Percentiles rank a stretch among this genome's conserved stretches.
phyloP scores from a whole-genome alignment of 2,888 invertebrate species.

The Allolobophora icterica region DNA sequence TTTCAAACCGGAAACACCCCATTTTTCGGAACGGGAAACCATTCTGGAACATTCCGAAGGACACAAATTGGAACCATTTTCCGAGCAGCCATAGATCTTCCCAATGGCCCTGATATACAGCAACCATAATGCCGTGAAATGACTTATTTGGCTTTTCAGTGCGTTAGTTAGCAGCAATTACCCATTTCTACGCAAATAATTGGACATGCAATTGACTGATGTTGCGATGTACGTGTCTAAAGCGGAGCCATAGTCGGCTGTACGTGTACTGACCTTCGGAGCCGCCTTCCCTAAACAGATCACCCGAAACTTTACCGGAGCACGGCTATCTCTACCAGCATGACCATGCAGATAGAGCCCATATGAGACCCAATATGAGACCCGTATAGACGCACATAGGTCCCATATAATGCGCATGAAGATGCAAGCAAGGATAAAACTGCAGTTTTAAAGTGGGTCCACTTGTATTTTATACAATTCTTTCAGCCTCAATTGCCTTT shows the following conservation, averaged over 20 bases:
- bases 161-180: constrained; percentile 5
- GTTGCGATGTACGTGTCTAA: background rate
- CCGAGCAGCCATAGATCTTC: constrained; percentile 3
- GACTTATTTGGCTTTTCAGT: constrained; percentile 17
- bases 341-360: no score
- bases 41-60: constrained; percentile 10
- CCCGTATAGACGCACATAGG: no score
- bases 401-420: no score
- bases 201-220: background rate
- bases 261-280: background rate
- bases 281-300: background rate
- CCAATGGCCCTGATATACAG: constrained; percentile 11
- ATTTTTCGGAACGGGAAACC: constrained; percentile 3
- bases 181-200: constrained; percentile 10
- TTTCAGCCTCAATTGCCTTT: background rate
- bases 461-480: background rate
- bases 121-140: constrained; percentile 3
- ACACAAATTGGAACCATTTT: constrained; percentile 11
- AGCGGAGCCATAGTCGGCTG: background rate
- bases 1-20: background rate
- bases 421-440: no score
- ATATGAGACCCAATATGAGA: no score
- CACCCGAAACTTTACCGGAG: background rate
- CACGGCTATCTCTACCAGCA: background rate
- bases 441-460: background rate